phyloP scores from a whole-genome alignment of 2,888 invertebrate genomes.

The Diogma glabrata region DNA sequence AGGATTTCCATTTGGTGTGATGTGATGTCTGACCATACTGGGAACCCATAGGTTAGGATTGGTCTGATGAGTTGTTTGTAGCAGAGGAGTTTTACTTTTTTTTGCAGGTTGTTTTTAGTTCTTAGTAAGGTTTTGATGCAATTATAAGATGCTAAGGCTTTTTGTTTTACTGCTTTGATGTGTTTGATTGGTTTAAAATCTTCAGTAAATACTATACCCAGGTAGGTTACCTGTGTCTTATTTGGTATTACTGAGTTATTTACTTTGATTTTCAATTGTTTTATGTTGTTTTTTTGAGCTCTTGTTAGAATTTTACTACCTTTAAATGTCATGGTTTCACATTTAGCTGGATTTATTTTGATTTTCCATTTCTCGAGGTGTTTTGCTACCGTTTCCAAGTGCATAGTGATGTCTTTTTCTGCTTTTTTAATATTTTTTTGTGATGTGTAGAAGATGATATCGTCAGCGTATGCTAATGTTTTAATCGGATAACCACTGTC shows the following conservation, averaged over 20 bases:
- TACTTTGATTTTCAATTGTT: not conserved
- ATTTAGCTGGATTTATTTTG: not conserved
- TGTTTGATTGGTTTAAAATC: not conserved
- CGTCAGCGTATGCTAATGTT: constrained; percentile 1
- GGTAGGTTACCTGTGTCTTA: not conserved
- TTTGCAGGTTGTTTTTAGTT: not conserved
- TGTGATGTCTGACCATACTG: not conserved
- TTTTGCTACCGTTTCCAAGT: not conserved
- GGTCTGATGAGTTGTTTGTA: not conserved
- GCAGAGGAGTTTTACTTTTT: not conserved
- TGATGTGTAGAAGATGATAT: not conserved
- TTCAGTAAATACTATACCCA: not conserved
- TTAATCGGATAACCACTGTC: not conserved
- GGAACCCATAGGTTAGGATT: not conserved
- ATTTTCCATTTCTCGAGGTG: not conserved
- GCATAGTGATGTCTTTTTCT: not conserved
- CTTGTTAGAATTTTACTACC: not conserved
- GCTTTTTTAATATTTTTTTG: not conserved
- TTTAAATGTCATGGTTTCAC: constrained; percentile 1
- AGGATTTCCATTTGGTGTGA: not conserved
- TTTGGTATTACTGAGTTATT: not conserved
- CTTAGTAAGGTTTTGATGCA: not conserved
- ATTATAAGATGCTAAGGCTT: not conserved
- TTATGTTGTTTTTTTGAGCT: not conserved
- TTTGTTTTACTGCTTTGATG: not conserved